Conservation (phyloP, 2,113 vertebrate genomes). For the Sander lucioperca region DNA sequence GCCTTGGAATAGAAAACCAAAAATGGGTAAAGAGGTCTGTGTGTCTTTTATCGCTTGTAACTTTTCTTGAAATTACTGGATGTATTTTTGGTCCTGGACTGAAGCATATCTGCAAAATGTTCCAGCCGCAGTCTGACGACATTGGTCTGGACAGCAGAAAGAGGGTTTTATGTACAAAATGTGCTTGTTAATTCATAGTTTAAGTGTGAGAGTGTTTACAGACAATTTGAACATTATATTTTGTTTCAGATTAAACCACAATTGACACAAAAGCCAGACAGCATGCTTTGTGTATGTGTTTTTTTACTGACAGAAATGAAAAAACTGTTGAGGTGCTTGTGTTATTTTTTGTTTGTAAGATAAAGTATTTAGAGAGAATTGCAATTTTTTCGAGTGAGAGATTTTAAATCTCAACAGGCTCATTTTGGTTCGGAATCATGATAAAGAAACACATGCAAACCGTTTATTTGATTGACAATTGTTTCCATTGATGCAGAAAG, state of each 20-base stretch:
- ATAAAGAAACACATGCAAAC: neutral
- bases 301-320: neutral
- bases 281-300: neutral
- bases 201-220: constrained; percentile 3
- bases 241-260: neutral
- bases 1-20: constrained; percentile 65
- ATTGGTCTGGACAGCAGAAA: constrained; percentile 14
- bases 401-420: neutral
- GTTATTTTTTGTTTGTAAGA: neutral
- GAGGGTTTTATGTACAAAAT: constrained; percentile 4
- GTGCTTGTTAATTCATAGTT: constrained; percentile 7
- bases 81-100: constrained; percentile 57
- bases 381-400: neutral
- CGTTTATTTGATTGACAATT: constrained; percentile 13
- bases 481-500: constrained; percentile 53
- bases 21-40: constrained; percentile 33
- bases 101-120: constrained; percentile 48
- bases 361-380: neutral
- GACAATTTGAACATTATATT: neutral
- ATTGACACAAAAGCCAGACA: neutral
- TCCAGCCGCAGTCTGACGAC: constrained; percentile 11
- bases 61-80: constrained; percentile 60
- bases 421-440: neutral
- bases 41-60: constrained; percentile 64
- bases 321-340: neutral